phyloP scores from a whole-genome alignment of 53 echinoderm and acorn worm genomes.

The Crossaster papposus region DNA sequence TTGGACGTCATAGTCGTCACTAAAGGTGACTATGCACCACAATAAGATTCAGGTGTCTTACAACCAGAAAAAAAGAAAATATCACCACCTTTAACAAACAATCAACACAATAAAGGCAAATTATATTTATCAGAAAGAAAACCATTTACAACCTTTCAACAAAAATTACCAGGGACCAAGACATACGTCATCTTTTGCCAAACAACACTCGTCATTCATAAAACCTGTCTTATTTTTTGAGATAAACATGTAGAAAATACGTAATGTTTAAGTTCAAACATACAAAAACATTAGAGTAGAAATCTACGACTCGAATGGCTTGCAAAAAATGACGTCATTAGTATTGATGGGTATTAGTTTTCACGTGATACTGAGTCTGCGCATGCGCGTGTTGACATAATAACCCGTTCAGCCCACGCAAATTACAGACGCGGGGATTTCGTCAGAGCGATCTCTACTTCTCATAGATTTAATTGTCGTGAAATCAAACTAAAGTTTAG shows the following conservation, averaged over 20 bases:
- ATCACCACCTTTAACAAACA: background rate
- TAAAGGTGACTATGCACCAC: background rate
- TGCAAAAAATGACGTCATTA: conserved; percentile 6
- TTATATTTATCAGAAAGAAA: background rate
- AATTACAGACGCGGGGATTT: background rate
- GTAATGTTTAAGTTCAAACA: background rate
- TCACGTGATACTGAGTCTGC: conserved; percentile 12
- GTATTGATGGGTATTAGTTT: background rate
- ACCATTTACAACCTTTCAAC: background rate
- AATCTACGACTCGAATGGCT: background rate
- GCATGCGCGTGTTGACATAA: conserved; percentile 1
- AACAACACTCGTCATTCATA: background rate
- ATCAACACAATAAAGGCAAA: background rate
- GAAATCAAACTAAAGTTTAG: background rate
- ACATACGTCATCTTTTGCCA: background rate
- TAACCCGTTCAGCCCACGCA: conserved; percentile 9
- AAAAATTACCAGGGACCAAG: background rate
- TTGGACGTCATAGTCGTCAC: background rate
- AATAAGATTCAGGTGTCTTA: background rate
- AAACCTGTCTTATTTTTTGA: background rate
- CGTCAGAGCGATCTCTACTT: background rate
- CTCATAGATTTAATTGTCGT: background rate
- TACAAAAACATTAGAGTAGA: background rate
- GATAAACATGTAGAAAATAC: background rate
- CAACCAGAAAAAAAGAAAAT: background rate